phyloP scores from a whole-genome alignment of 2,113 vertebrate genomes.

The Nothocercus nigrocapillus region DNA sequence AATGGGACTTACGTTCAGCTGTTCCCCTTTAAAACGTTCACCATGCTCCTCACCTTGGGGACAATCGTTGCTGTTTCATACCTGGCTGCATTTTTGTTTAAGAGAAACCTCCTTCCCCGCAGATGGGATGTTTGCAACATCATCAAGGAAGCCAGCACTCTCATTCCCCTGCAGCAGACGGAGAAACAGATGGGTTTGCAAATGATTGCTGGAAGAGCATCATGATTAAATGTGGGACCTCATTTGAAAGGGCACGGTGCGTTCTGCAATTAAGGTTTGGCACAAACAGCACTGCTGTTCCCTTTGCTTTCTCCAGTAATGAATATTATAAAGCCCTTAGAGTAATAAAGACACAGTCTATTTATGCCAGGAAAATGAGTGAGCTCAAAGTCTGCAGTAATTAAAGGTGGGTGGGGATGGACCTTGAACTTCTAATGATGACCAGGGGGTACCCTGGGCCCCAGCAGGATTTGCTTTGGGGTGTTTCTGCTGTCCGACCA shows the following conservation, averaged over 20 bases:
- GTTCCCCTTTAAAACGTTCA: constrained; percentile 81
- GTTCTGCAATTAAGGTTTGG: background rate
- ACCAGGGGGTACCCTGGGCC: accelerated
- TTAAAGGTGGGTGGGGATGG: background rate
- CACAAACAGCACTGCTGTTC: background rate
- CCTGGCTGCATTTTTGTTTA: constrained; percentile 70
- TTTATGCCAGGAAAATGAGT: background rate
- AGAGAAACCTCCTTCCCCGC: constrained; percentile 66
- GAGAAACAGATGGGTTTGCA: background rate
- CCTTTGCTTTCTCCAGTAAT: background rate
- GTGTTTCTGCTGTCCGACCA: background rate
- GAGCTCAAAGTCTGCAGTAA: background rate
- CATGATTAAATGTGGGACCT: background rate
- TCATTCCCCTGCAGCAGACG: background rate
- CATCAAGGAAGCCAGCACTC: background rate
- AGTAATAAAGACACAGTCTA: constrained; percentile 6
- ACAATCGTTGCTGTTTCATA: constrained; percentile 70
- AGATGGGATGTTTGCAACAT: constrained; percentile 76
- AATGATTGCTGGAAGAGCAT: background rate
- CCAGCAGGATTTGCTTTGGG: background rate
- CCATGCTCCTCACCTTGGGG: constrained; percentile 69
- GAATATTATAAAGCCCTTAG: background rate
- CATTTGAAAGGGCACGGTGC: accelerated
- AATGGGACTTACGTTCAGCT: constrained; percentile 71
- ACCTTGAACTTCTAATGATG: background rate